A percentile compares a stretch with the other conserved stretches of the same genome.
Conservation (phyloP, 2,113 vertebrate species). For the Salvator merianae region DNA sequence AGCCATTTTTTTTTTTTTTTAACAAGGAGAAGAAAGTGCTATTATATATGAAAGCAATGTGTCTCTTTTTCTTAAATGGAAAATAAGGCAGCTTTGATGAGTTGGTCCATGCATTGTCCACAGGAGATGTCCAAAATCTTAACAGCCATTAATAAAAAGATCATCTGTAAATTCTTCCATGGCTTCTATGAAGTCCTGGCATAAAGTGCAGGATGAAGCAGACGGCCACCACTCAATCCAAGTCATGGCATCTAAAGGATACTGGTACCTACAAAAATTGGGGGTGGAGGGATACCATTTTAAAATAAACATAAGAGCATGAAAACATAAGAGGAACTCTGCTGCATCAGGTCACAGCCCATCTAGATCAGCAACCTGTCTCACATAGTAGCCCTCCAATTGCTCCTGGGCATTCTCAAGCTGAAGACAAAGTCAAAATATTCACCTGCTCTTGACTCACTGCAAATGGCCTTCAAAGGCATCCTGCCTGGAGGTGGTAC, state of each 20-base stretch:
- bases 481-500: too few species aligned
- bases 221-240: conserved; percentile 87
- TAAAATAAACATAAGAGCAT: background rate
- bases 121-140: conserved; percentile 17
- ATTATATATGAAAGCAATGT: conserved; percentile 32
- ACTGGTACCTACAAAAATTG: conserved; percentile 79
- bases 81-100: background rate
- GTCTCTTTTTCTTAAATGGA: background rate
- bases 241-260: conserved; percentile 86
- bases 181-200: conserved; percentile 60
- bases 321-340: too few species aligned
- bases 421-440: too few species aligned
- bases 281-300: conserved; percentile 9
- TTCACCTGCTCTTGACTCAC: too few species aligned
- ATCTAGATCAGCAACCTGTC: too few species aligned
- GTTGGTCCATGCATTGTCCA: background rate
- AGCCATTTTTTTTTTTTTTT: conserved; percentile 13
- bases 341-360: background rate
- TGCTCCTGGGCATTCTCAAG: too few species aligned
- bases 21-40: conserved; percentile 11
- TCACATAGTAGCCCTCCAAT: too few species aligned
- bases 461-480: too few species aligned
- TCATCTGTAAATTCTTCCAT: conserved; percentile 73
- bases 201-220: conserved; percentile 56
- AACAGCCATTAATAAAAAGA: conserved; percentile 75